Percentiles rank a stretch among this genome's conserved stretches.
phyloP scores from a whole-genome alignment of 1,140 invertebrate species.

The Lucilia cuprina region DNA sequence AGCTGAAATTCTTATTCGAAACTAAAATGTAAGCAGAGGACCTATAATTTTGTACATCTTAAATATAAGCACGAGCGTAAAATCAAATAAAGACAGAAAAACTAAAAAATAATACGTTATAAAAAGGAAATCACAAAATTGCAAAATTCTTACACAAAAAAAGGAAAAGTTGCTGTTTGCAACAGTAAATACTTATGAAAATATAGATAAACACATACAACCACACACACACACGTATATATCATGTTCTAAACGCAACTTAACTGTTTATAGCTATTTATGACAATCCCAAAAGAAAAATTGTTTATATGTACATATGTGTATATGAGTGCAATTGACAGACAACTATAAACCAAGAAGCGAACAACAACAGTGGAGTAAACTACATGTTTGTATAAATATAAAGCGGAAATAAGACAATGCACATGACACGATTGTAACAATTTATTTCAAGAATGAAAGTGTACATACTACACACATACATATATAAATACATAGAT shows the following conservation, averaged over 20 bases:
- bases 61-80: too few relatives aligned
- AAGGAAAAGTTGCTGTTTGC: not conserved
- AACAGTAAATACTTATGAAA: not conserved
- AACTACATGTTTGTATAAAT: too few relatives aligned
- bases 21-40: too few relatives aligned
- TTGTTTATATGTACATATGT: not conserved
- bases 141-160: not conserved
- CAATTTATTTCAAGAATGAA: not conserved
- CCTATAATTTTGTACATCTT: too few relatives aligned
- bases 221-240: not conserved
- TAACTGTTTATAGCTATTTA: not conserved
- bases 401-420: slow-evolving; percentile 18
- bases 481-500: not conserved
- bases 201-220: not conserved
- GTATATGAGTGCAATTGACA: slow-evolving; percentile 6
- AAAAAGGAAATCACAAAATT: not conserved
- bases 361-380: not conserved
- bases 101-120: too few relatives aligned
- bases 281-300: not conserved
- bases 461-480: not conserved
- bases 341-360: not conserved
- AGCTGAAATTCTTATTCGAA: too few relatives aligned
- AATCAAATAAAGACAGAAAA: too few relatives aligned
- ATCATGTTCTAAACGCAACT: not conserved
- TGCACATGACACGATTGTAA: slow-evolving; percentile 14